Base-by-base conservation (phyloP, 2,888 invertebrate genomes). In the Tetranychus truncatus region DNA sequence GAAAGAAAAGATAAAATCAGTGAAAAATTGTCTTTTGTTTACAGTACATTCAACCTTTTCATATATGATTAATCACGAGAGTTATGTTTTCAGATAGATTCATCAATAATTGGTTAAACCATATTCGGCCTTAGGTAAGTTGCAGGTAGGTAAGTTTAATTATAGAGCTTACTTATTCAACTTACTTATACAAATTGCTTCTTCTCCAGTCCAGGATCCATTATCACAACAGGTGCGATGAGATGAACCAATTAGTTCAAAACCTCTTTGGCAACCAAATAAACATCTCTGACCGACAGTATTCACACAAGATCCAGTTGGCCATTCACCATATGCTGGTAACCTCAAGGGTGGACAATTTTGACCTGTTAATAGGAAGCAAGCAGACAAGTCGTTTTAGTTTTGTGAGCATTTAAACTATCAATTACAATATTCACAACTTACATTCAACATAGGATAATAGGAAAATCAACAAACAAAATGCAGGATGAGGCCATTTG, bases 241-340 rank as follows among this genome's bases (percentile, higher is more conserved):
- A 11, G 44, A 74, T 20, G 66, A 67, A 3, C 74, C 74, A 44
- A 74, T 67, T 11, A 74, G 21, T 46, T 74, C 74, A 34, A 74
- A 74, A 6, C 74, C 74, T 11, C 44, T 15, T 74, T 67, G 21
- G 18, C 74, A 74, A 15, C 74, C 74, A 45, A 74, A 44, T 6
- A 44, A 21, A 69, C 74, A 74, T n/a, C 69, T 11, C 6, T 46
- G 34, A 20, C 66, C 66, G n/a, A 73, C 21, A 20, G 9, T 15
- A 45, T n/a, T 18, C 7, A n/a, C 46, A 66, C 73, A 73, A 20
- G 46, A 34, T 9, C 55, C 44, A 6, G 34, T n/a, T 65, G 73
- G 73, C 24, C 24, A 65, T 73, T 55, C 65, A 34, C 73, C 73
- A 24, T 73, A 73, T 6, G n/a, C 21, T n/a, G 73, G 73, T 24